A percentile compares a stretch with the other conserved stretches of the same genome.
phyloP scores from a whole-genome alignment of 2,113 vertebrate genomes.

The Copsychus sechellarum region DNA sequence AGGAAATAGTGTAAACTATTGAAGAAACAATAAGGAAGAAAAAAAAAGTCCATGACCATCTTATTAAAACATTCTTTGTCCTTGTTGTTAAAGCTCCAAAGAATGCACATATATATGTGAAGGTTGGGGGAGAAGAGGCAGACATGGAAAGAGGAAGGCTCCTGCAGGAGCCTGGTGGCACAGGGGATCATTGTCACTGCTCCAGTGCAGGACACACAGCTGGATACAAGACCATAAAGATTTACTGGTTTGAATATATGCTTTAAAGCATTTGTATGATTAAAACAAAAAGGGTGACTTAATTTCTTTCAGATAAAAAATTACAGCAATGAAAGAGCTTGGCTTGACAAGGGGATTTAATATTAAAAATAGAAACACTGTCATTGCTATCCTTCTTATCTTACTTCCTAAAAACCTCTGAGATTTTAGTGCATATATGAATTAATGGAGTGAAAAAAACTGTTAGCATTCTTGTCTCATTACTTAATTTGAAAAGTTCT shows the following conservation, averaged over 20 bases:
- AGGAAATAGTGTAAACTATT: not conserved
- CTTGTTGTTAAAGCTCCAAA: not conserved
- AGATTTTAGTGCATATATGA: conserved; percentile 52
- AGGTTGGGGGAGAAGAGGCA: not conserved
- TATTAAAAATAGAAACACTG: conserved; percentile 67
- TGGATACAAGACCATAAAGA: not conserved
- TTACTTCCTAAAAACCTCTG: conserved; percentile 53
- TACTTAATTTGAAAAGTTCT: conserved; percentile 74
- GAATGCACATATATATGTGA: rapidly evolving
- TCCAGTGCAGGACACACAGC: rapidly evolving
- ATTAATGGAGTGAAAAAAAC: conserved; percentile 71
- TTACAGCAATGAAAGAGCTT: not conserved
- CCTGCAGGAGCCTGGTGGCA: not conserved
- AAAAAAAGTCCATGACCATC: not conserved
- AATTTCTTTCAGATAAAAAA: conserved; percentile 11
- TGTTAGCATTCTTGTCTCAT: conserved; percentile 69
- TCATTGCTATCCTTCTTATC: conserved; percentile 59
- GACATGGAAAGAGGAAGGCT: not conserved
- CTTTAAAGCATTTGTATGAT: not conserved
- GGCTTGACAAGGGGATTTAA: conserved; percentile 53
- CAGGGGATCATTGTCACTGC: not conserved
- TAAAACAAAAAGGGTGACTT: not conserved
- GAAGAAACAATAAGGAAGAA: not conserved
- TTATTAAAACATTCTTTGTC: not conserved
- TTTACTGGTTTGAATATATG: not conserved